A percentile compares a stretch with the other conserved stretches of the same genome.
Conservation (phyloP, 2,113 vertebrate species). For the Marmota monax region DNA sequence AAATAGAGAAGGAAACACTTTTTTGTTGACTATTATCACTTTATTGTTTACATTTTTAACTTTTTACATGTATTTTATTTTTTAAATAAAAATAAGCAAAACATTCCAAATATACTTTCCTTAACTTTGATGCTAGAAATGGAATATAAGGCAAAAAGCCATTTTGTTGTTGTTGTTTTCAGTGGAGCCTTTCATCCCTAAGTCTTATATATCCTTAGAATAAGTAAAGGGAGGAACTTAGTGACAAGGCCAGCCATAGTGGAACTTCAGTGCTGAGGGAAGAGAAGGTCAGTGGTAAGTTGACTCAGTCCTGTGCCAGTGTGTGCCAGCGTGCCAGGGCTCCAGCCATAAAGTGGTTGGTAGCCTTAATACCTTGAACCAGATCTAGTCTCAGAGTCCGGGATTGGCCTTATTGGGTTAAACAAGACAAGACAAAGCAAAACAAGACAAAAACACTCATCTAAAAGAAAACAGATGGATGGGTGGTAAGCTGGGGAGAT, state of each 20-base stretch:
- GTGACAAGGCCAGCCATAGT: background rate
- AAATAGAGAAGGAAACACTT: background rate
- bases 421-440: too few relatives aligned
- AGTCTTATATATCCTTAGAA: background rate
- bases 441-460: background rate
- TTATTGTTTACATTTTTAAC: constrained; percentile 39
- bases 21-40: background rate
- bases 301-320: background rate
- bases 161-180: constrained; percentile 5
- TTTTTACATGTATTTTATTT: background rate
- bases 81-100: background rate
- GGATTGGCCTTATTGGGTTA: background rate
- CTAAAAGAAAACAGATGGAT: background rate
- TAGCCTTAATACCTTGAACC: background rate
- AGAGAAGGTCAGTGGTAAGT: background rate
- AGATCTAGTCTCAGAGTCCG: background rate
- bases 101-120: background rate
- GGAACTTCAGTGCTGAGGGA: background rate
- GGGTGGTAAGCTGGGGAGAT: background rate
- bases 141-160: background rate
- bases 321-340: background rate
- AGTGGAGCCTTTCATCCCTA: background rate
- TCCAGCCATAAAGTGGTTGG: background rate
- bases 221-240: background rate
- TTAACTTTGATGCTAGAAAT: constrained; percentile 8